Percentiles rank a stretch among this genome's conserved stretches.
These are phyloP conservation scores for Xanthorhoe designata DNA, from an alignment of 2,888 invertebrate genomes.

Conservation along the genomic window DNA sequence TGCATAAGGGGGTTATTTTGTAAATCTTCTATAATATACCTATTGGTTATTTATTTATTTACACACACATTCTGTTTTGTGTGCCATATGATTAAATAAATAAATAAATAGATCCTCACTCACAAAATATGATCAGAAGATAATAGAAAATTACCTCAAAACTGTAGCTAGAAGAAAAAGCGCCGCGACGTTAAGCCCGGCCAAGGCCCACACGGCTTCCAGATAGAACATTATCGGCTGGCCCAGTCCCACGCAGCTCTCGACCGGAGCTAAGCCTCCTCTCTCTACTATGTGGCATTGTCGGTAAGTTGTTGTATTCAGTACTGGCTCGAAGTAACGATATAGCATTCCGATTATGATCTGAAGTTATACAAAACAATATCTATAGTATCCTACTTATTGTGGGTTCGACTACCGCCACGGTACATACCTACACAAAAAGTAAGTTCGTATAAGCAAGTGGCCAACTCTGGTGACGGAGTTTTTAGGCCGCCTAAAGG, in stretches of 20 bases:
- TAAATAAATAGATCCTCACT: too few species aligned
- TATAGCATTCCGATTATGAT: slow-evolving; percentile 71
- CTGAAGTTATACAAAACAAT: slow-evolving; percentile 51
- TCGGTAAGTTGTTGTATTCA: slow-evolving; percentile 64
- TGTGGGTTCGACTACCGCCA: neutral
- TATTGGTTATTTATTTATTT: too few species aligned
- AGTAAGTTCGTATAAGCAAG: too few species aligned
- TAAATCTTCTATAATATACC: too few species aligned
- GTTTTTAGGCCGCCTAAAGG: too few species aligned
- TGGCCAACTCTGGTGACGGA: too few species aligned
- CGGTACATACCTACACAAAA: too few species aligned
- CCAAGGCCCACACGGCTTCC: slow-evolving; percentile 90
- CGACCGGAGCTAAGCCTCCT: slow-evolving; percentile 87
- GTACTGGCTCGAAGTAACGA: slow-evolving; percentile 66
- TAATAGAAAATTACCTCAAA: slow-evolving; percentile 89
- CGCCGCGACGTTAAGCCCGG: slow-evolving; percentile 89
- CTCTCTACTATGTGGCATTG: slow-evolving; percentile 84
- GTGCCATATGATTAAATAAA: too few species aligned
- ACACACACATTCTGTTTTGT: too few species aligned
- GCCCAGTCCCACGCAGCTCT: slow-evolving; percentile 91
- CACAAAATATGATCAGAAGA: too few species aligned
- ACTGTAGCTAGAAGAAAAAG: slow-evolving; percentile 89
- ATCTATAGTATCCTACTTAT: neutral
- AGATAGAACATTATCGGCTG: slow-evolving; percentile 94
- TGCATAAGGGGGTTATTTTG: too few species aligned